phyloP scores from a whole-genome alignment of 2,113 vertebrate genomes.

The Grantiella picta region DNA sequence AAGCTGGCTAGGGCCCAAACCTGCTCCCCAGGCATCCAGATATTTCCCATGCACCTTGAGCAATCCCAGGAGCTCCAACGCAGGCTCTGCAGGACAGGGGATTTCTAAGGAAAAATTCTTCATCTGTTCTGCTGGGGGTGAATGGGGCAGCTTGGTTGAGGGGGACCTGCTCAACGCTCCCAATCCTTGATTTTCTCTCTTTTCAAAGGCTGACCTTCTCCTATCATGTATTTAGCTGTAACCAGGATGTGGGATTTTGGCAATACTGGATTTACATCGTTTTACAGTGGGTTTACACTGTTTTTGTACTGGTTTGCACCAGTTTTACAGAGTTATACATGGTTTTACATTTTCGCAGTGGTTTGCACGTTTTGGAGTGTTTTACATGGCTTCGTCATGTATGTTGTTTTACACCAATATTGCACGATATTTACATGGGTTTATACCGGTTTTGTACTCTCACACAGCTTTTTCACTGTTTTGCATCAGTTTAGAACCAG shows the following conservation, averaged over 20 bases:
- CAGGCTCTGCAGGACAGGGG: not conserved
- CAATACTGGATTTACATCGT: not conserved
- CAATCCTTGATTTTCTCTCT: not conserved
- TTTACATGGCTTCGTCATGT: not conserved
- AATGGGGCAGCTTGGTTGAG: rapidly evolving
- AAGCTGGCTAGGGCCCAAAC: not conserved
- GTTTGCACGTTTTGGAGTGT: not conserved
- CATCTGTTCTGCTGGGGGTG: not conserved
- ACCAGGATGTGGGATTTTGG: not conserved
- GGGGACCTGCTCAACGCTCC: not conserved
- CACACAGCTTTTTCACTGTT: not conserved
- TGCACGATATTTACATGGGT: not conserved
- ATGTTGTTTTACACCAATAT: not conserved
- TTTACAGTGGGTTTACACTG: not conserved
- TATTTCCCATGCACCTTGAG: rapidly evolving
- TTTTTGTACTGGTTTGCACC: not conserved
- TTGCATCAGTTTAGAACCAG: not conserved
- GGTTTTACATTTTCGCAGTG: not conserved
- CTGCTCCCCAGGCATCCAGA: not conserved
- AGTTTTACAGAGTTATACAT: not conserved
- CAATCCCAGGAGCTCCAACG: not conserved
- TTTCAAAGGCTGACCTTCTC: not conserved
- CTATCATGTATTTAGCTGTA: rapidly evolving
- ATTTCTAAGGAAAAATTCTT: not conserved
- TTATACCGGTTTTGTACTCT: not conserved